Evolutionary conservation across 2,888 invertebrate genomes (phyloP).

Genomic region (Ctenicera cuprea): DNA sequence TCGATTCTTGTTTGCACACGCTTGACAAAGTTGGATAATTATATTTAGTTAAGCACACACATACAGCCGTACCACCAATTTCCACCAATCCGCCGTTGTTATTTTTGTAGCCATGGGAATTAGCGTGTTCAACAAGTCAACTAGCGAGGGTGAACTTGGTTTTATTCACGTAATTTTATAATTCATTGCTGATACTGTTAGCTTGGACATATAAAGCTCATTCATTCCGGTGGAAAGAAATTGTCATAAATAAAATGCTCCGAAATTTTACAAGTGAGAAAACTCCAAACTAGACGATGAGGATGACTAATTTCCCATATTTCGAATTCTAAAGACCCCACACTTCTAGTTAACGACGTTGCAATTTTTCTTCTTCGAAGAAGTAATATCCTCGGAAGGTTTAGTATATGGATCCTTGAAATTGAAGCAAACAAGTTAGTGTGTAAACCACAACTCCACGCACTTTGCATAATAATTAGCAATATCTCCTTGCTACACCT

Average conservation of each 20-base stretch:
- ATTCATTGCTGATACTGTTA: constrained; percentile 4
- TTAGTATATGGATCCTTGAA: constrained; percentile 55
- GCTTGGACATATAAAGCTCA: background rate
- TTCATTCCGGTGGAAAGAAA: background rate
- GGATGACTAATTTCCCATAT: constrained; percentile 28
- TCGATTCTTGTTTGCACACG: no score
- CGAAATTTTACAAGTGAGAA: background rate
- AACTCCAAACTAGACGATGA: background rate
- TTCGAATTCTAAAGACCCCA: constrained; percentile 21
- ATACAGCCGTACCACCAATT: no score
- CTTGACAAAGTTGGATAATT: no score
- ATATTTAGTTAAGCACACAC: no score
- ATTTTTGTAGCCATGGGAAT: constrained; percentile 26
- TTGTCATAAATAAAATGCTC: constrained; percentile 9
- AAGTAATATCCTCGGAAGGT: constrained; percentile 44
- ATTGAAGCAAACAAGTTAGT: constrained; percentile 61
- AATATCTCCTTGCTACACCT: constrained; percentile 60
- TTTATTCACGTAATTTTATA: constrained; percentile 19
- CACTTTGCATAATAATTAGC: constrained; percentile 65
- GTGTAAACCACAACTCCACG: constrained; percentile 62
- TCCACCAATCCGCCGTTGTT: no score
- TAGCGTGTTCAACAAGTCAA: constrained; percentile 15
- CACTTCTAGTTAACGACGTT: constrained; percentile 34
- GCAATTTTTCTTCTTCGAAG: constrained; percentile 40
- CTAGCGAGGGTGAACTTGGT: background rate